These are phyloP conservation scores for Ametastegia equiseti DNA, from an alignment of 2,888 invertebrate genomes.

Conservation along the genomic window DNA sequence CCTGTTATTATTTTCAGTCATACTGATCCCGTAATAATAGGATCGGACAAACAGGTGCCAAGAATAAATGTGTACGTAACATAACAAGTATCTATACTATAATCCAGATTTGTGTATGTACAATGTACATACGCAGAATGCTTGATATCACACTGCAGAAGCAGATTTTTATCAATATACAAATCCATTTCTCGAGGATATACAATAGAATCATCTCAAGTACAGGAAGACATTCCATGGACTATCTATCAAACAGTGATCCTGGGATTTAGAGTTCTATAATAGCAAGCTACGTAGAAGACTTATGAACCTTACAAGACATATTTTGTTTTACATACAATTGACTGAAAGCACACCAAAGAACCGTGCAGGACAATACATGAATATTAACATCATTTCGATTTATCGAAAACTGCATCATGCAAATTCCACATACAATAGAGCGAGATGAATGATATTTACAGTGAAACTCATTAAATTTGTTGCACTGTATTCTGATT, in stretches of 20 bases:
- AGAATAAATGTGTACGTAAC: slow-evolving; percentile 8
- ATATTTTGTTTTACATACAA: neutral
- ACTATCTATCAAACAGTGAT: neutral
- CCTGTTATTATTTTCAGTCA: neutral
- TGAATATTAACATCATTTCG: neutral
- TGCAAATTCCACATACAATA: neutral
- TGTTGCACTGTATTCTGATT: neutral
- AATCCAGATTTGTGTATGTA: neutral
- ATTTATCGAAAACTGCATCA: neutral
- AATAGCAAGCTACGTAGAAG: neutral
- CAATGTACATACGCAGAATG: neutral
- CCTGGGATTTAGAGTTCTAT: neutral
- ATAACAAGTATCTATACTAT: neutral
- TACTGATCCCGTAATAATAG: neutral
- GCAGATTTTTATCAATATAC: neutral
- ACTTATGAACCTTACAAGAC: neutral
- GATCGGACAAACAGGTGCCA: slow-evolving; percentile 7
- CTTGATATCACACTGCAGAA: neutral
- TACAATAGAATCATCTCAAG: neutral
- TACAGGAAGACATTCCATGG: neutral
- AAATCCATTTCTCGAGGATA: neutral
- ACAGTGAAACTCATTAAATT: neutral
- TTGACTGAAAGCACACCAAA: slow-evolving; percentile 22
- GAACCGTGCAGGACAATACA: slow-evolving; percentile 26
- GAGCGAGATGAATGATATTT: neutral